These are phyloP conservation scores for Enteromius thamalakanensis DNA, from an alignment of 2,797 vertebrate genomes.

Conservation along the genomic window DNA sequence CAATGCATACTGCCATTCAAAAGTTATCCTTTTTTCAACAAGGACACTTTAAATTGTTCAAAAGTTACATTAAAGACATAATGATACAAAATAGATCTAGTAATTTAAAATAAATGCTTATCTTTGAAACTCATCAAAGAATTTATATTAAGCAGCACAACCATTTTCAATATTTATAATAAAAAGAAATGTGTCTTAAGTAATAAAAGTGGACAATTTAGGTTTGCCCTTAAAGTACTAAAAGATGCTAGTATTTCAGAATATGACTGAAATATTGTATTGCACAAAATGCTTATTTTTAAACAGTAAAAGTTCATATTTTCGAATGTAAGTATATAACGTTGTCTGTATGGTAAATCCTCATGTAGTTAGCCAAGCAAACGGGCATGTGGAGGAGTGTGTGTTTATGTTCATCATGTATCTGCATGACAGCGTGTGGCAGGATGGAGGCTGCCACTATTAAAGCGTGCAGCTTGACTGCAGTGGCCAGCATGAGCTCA, in stretches of 20 bases:
- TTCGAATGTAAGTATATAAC: not conserved
- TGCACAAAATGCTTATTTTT: not conserved
- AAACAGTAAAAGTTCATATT: not conserved
- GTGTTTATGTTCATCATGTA: not conserved
- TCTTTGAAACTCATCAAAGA: not conserved
- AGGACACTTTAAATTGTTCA: not conserved
- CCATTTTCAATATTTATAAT: not conserved
- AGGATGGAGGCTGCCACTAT: slow-evolving; percentile 63
- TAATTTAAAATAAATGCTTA: not conserved
- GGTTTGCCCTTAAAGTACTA: not conserved
- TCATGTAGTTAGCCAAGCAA: not conserved
- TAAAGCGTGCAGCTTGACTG: slow-evolving; percentile 69
- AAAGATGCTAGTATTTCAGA: not conserved
- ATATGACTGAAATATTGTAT: not conserved
- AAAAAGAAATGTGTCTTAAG: not conserved
- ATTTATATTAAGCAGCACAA: not conserved
- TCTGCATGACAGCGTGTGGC: slow-evolving; percentile 61
- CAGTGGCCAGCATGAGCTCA: slow-evolving; percentile 64
- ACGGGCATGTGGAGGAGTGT: slow-evolving; percentile 47
- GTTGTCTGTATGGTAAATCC: not conserved
- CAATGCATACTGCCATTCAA: not conserved
- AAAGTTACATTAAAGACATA: not conserved
- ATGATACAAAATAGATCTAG: too few species aligned
- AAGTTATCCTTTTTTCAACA: not conserved
- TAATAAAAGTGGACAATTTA: not conserved